These are phyloP conservation scores for Epiblema foenella DNA, from an alignment of 2,888 invertebrate genomes.

Conservation along the genomic window DNA sequence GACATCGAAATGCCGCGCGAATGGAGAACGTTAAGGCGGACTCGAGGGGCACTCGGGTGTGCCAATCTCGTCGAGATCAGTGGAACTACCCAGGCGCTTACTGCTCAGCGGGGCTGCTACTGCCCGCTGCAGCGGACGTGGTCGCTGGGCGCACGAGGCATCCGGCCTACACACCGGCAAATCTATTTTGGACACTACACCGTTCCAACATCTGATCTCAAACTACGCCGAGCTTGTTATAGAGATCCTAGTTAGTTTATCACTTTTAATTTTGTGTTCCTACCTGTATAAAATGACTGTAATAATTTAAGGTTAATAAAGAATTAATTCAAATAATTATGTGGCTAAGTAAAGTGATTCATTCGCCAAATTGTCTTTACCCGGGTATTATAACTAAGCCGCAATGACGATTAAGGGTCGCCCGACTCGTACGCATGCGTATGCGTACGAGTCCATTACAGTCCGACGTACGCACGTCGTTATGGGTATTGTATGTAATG, in stretches of 20 bases:
- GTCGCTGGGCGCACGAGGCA: slow-evolving; percentile 52
- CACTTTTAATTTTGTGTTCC: slow-evolving; percentile 70
- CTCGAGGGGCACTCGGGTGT: slow-evolving; percentile 71
- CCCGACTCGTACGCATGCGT: too few species aligned
- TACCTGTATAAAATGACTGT: slow-evolving; percentile 40
- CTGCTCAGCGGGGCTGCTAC: slow-evolving; percentile 72
- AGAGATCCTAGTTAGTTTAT: slow-evolving; percentile 79
- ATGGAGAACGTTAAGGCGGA: slow-evolving; percentile 77
- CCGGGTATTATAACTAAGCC: not conserved
- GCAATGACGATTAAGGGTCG: too few species aligned
- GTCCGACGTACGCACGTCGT: not conserved
- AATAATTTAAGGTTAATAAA: slow-evolving; percentile 62
- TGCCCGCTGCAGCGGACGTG: slow-evolving; percentile 62
- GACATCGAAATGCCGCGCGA: slow-evolving; percentile 74
- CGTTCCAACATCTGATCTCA: slow-evolving; percentile 80
- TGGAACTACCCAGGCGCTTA: slow-evolving; percentile 77
- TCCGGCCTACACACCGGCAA: slow-evolving; percentile 46
- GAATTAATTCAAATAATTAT: slow-evolving; percentile 51
- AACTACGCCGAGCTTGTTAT: slow-evolving; percentile 76
- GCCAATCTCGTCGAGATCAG: slow-evolving; percentile 71
- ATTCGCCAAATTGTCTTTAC: slow-evolving; percentile 2
- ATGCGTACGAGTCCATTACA: too few species aligned
- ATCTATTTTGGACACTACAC: slow-evolving; percentile 66
- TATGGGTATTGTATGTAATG: not conserved
- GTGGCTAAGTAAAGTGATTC: not conserved